Percentiles rank a stretch among this genome's conserved stretches.
phyloP scores from a whole-genome alignment of 2,113 vertebrate species.

The Atlantisia rogersi region DNA sequence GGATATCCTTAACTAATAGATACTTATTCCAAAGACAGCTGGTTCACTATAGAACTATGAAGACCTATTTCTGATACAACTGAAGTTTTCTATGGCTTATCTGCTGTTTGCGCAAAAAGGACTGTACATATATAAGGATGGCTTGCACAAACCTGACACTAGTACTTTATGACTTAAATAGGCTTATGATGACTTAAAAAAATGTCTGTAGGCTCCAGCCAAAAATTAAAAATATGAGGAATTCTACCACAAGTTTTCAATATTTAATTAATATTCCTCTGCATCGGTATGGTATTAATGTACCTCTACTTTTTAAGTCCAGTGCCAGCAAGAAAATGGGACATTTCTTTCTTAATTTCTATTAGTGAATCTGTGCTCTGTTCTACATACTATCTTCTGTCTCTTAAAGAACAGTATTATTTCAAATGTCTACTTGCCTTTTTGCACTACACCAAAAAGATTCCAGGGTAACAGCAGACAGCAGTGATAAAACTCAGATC shows the following conservation, averaged over 20 bases:
- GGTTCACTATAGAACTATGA: not conserved
- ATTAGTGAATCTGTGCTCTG: not conserved
- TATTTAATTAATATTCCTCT: not conserved
- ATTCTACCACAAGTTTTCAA: not conserved
- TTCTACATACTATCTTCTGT: not conserved
- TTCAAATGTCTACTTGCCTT: not conserved
- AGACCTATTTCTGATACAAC: not conserved
- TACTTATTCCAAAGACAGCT: not conserved
- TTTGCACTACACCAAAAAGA: not conserved
- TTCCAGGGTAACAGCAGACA: not conserved
- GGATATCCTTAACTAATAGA: not conserved
- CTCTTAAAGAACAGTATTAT: not conserved
- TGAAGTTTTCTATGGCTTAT: not conserved
- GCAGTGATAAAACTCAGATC: not conserved
- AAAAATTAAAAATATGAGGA: not conserved
- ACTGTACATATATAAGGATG: rapidly evolving
- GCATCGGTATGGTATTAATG: not conserved
- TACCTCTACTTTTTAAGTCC: not conserved
- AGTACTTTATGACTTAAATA: not conserved
- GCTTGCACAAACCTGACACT: not conserved
- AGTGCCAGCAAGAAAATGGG: not conserved
- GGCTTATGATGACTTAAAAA: not conserved
- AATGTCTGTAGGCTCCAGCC: not conserved
- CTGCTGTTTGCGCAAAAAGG: not conserved
- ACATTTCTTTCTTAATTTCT: not conserved